Percentiles rank a stretch among this genome's conserved stretches.
These are phyloP conservation scores for Puma concolor DNA, from an alignment of 2,113 vertebrate genomes.

Conservation along the genomic window DNA sequence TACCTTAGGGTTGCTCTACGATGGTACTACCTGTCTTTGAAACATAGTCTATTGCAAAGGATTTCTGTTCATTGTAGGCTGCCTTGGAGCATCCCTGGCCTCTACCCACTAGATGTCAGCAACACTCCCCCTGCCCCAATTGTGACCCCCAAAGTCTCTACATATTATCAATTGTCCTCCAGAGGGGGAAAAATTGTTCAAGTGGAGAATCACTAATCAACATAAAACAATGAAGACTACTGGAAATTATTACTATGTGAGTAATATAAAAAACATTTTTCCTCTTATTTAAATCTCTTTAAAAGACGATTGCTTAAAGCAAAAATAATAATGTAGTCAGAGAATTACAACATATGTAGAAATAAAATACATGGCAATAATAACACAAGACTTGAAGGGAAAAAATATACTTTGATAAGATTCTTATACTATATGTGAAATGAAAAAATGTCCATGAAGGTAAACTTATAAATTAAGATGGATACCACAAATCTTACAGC, in stretches of 20 bases:
- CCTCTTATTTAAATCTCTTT: neutral
- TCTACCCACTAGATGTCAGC: too few species aligned
- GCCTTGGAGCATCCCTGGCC: neutral
- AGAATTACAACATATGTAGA: neutral
- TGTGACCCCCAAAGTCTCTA: neutral
- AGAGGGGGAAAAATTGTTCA: neutral
- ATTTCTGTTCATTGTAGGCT: neutral
- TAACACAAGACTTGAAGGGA: neutral
- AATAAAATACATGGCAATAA: neutral
- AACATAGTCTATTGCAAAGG: neutral
- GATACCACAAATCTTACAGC: neutral
- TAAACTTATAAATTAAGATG: neutral
- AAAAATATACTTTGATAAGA: neutral
- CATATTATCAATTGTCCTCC: too few species aligned
- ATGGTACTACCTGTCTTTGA: neutral
- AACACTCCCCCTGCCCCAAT: neutral
- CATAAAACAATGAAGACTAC: neutral
- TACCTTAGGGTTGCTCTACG: too few species aligned
- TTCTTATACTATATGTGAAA: neutral
- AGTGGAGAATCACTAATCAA: neutral
- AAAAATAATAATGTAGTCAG: neutral
- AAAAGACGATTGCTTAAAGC: neutral
- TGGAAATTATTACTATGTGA: neutral
- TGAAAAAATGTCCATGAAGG: neutral
- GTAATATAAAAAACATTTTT: neutral